Evolutionary conservation across 2,888 invertebrate genomes (phyloP).

Genomic region (Nysson spinosus): DNA sequence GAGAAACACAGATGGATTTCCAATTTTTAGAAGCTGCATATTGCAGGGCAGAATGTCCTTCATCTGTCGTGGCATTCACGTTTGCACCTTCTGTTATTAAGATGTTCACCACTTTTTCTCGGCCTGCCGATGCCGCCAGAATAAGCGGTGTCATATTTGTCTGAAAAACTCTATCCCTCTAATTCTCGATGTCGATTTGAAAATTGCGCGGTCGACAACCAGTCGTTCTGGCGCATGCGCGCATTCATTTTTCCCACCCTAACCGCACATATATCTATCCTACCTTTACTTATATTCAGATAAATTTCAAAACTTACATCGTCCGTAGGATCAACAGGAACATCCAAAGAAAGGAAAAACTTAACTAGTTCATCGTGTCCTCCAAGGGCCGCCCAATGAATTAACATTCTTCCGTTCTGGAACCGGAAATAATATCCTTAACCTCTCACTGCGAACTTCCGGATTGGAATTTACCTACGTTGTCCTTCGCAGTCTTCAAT

Average conservation of each 20-base stretch:
- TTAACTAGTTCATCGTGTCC: constrained; percentile 87
- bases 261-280: neutral
- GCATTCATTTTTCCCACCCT: neutral
- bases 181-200: too few species aligned
- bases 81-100: constrained; percentile 84
- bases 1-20: constrained; percentile 82
- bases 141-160: constrained; percentile 88
- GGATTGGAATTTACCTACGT: constrained; percentile 76
- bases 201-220: too few species aligned
- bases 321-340: constrained; percentile 84
- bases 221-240: neutral
- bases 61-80: constrained; percentile 84
- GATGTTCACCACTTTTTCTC: constrained; percentile 82
- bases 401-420: constrained; percentile 85
- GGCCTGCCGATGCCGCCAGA: constrained; percentile 88
- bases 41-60: constrained; percentile 89
- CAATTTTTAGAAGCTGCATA: constrained; percentile 93
- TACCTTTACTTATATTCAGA: constrained; percentile 2
- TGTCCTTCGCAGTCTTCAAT: constrained; percentile 78
- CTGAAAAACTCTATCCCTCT: constrained; percentile 63
- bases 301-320: constrained; percentile 79
- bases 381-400: constrained; percentile 90
- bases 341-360: constrained; percentile 83
- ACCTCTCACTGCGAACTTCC: neutral
- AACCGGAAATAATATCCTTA: constrained; percentile 26